Evolutionary conservation across 2,797 vertebrate species (phyloP).

Genomic region (Poecilia picta): DNA sequence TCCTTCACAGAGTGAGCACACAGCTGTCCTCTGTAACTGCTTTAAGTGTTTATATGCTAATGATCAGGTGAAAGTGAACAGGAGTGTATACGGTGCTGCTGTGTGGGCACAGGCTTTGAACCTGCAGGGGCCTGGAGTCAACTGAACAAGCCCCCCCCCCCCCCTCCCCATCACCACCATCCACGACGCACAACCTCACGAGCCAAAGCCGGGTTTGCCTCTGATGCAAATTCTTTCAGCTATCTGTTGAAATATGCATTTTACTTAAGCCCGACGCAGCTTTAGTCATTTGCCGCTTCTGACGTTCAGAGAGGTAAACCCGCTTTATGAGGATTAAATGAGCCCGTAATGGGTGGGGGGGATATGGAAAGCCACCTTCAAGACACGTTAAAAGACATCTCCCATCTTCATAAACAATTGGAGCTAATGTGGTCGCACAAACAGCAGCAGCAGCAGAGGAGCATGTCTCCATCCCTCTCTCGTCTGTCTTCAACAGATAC

Average conservation of each 20-base stretch:
- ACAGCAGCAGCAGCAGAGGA: slow-evolving; percentile 23
- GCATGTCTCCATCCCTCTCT: slow-evolving; percentile 47
- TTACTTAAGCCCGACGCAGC: slow-evolving; percentile 54
- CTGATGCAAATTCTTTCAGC: slow-evolving; percentile 54
- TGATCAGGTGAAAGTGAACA: slow-evolving; percentile 11
- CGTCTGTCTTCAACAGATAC: slow-evolving; percentile 74
- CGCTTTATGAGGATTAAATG: slow-evolving; percentile 69
- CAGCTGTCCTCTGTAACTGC: slow-evolving; percentile 26
- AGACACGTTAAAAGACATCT: slow-evolving; percentile 71
- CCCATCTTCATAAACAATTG: slow-evolving; percentile 75
- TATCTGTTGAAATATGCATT: slow-evolving; percentile 71
- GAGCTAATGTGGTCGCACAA: slow-evolving; percentile 60
- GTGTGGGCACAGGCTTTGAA: slow-evolving; percentile 18
- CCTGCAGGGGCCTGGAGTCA: slow-evolving; percentile 13
- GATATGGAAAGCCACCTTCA: slow-evolving; percentile 73
- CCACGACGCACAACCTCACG: slow-evolving; percentile 15
- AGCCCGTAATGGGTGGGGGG: slow-evolving; percentile 62
- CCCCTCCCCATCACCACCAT: background rate
- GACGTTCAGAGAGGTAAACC: slow-evolving; percentile 55
- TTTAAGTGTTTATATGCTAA: slow-evolving; percentile 56
- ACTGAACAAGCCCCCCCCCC: background rate
- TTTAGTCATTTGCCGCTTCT: slow-evolving; percentile 48
- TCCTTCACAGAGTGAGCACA: slow-evolving; percentile 20
- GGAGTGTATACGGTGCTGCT: background rate
- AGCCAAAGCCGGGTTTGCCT: slow-evolving; percentile 32